Conservation (phyloP, 2,113 vertebrate genomes). For the Siniperca chuatsi region DNA sequence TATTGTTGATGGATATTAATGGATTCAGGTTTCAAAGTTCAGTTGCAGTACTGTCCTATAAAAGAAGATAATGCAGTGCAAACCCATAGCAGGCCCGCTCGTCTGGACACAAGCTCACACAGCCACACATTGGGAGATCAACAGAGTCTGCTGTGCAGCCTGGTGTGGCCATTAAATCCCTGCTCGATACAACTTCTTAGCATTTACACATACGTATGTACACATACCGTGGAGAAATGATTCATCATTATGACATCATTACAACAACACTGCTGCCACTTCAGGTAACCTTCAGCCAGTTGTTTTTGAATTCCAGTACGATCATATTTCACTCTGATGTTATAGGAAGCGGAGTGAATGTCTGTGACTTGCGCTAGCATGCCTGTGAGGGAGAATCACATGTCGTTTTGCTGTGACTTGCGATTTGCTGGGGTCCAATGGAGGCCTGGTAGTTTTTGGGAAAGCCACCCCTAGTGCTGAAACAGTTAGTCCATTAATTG, state of each 20-base stretch:
- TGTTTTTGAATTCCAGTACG: constrained; percentile 51
- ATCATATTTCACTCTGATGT: constrained; percentile 64
- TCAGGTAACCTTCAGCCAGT: constrained; percentile 45
- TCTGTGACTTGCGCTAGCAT: constrained; percentile 52
- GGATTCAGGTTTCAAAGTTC: constrained; percentile 31
- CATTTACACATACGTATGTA: neutral
- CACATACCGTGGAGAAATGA: neutral
- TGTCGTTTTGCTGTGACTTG: constrained; percentile 22
- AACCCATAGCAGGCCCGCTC: neutral
- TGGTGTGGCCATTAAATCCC: constrained; percentile 8
- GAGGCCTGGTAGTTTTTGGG: constrained; percentile 2
- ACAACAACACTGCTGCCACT: constrained; percentile 38
- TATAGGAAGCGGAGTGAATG: constrained; percentile 45
- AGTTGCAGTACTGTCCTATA: neutral
- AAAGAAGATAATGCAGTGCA: constrained; percentile 1
- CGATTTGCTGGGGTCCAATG: constrained; percentile 40
- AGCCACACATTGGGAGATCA: constrained; percentile 14
- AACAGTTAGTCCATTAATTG: neutral
- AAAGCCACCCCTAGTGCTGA: neutral
- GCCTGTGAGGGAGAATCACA: constrained; percentile 42
- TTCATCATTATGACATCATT: constrained; percentile 40
- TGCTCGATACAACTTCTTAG: neutral
- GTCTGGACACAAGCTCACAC: neutral
- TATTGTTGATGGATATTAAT: constrained; percentile 51
- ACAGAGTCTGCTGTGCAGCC: constrained; percentile 1